Evolutionary conservation across 1,140 invertebrate genomes (phyloP), one percentile per base, ranked within the genome.

Genomic region (Branchinecta lindahli): DNA sequence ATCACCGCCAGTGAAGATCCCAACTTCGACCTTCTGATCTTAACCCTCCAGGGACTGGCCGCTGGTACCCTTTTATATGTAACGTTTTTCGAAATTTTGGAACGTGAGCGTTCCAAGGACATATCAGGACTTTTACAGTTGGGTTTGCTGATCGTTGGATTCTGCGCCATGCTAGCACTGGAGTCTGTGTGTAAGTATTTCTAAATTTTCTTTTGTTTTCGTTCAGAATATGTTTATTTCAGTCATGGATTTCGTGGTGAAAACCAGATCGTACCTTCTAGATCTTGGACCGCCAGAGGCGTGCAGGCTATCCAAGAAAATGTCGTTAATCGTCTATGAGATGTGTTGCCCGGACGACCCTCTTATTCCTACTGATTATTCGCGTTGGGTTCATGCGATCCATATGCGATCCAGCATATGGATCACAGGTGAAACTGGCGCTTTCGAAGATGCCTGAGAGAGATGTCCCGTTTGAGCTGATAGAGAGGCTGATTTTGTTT

Each of bases 391-490:
- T 33, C 5, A 33, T 33, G 33, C n/a, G n/a, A n/a, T n/a, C n/a
- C n/a, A n/a, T n/a, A n/a, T n/a, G n/a, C n/a, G 81, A 75, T 69
- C 74, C 70, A 3, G 70, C 67, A 61, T 83, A 83, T 73, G 77
- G 75, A 12, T 73, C 76, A 20, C 78, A 84, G 70, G 94, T 92
- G 0, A 84, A 81, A 65, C 81, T 84, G 66, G 82, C 87, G 0
- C 86, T 98, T 86, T 78, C 84, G 0, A 82, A 85, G 75, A 73
- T 98, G 9, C 90, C 85, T 45, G 95, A 98, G 76, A 90, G 90
- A 77, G 91, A 96, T 79, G 83, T 95, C 68, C 90, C 88, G 74
- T 96, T 96, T 79, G 94, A 97, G 78, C 78, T 98, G 0, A 87
- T 98, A 68, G 92, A 94, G 79, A 82, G 81, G 75, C 73, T 73